These are phyloP conservation scores for Ceuthmochares aereus DNA, from an alignment of 2,113 vertebrate species.

Conservation along the genomic window DNA sequence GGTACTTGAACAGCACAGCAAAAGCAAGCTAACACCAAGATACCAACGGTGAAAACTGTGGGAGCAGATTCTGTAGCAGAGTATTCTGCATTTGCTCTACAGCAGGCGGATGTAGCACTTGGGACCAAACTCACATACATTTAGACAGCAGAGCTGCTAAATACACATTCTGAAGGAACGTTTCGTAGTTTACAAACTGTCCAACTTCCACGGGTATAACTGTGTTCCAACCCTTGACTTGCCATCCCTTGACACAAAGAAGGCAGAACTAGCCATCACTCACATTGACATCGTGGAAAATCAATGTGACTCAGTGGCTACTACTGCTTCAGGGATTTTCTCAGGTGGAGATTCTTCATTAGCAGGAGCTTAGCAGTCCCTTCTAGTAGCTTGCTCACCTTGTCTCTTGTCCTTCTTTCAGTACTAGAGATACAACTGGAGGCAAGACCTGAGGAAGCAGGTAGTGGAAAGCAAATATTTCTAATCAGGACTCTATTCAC, in stretches of 20 bases:
- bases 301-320: neutral
- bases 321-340: neutral
- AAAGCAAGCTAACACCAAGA: neutral
- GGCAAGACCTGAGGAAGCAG: neutral
- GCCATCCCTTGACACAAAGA: no score
- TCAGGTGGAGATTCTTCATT: neutral
- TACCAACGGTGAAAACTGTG: no score
- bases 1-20: neutral
- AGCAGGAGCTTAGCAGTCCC: neutral
- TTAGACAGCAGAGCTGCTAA: neutral
- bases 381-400: neutral
- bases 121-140: neutral
- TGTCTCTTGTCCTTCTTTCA: neutral
- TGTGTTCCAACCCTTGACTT: neutral
- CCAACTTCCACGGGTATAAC: neutral
- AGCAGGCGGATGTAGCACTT: neutral
- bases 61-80: neutral
- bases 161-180: neutral
- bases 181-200: neutral
- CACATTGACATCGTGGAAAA: accelerated
- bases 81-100: neutral
- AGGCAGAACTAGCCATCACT: neutral
- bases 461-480: neutral
- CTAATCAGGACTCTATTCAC: neutral
- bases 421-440: neutral